These are phyloP conservation scores for Coregonus ussuriensis DNA, from an alignment of 2,797 vertebrate species.

Conservation along the genomic window DNA sequence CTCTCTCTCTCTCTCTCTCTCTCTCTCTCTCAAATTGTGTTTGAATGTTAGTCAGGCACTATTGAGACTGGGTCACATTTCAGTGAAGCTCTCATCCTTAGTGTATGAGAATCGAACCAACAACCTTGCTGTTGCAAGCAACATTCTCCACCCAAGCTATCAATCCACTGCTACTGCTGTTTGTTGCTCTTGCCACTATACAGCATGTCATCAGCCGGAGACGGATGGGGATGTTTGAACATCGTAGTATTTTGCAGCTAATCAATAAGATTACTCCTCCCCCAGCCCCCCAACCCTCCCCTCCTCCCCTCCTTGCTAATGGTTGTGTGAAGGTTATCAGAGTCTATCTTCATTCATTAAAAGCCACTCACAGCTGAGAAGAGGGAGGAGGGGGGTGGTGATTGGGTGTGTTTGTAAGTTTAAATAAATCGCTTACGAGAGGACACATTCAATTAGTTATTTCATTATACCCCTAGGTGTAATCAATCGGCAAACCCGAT, in stretches of 20 bases:
- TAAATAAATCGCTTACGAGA: conserved; percentile 74
- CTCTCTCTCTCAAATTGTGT: not conserved
- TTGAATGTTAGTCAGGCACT: not conserved
- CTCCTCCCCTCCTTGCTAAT: conserved; percentile 29
- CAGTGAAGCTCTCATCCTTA: not conserved
- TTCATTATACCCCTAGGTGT: conserved; percentile 70
- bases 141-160: not conserved
- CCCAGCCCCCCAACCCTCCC: not conserved
- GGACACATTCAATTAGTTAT: conserved; percentile 78
- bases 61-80: not conserved
- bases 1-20: too few relatives aligned
- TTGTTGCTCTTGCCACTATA: not conserved
- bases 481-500: conserved; percentile 76
- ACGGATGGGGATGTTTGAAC: conserved; percentile 33
- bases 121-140: conserved; percentile 62
- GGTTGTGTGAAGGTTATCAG: conserved; percentile 67
- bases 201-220: conserved; percentile 10
- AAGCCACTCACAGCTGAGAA: conserved; percentile 43
- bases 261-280: conserved; percentile 27
- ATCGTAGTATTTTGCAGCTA: conserved; percentile 26
- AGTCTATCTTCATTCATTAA: conserved; percentile 63
- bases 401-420: conserved; percentile 60
- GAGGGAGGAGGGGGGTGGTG: conserved; percentile 14
- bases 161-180: not conserved
- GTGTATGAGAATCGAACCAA: conserved; percentile 15